A percentile compares a stretch with the other conserved stretches of the same genome.
Conservation (phyloP, 2,888 invertebrate species). For the Mallateleia sp. region DNA sequence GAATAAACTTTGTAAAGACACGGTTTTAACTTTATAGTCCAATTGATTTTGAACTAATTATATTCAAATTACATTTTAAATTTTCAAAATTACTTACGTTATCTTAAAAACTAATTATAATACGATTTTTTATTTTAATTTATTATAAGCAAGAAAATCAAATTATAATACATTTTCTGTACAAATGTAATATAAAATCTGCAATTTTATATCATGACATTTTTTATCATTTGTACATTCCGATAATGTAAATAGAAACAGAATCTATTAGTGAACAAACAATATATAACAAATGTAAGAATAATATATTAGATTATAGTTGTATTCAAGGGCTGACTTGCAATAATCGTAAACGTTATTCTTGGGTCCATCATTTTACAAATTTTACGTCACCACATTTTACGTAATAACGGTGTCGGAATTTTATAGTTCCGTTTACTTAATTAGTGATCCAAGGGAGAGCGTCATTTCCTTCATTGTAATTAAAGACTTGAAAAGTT, state of each 20-base stretch:
- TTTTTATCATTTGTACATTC: no score
- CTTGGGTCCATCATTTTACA: slow-evolving; percentile 47
- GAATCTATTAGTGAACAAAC: slow-evolving; percentile 11
- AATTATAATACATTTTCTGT: no score
- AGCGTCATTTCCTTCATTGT: slow-evolving; percentile 60
- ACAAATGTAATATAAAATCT: no score
- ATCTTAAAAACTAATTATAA: no score
- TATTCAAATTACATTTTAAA: no score
- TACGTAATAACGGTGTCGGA: slow-evolving; percentile 43
- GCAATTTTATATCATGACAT: no score
- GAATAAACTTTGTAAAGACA: no score
- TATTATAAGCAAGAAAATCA: no score
- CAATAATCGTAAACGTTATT: slow-evolving; percentile 60
- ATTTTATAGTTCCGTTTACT: slow-evolving; percentile 70
- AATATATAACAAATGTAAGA: slow-evolving; percentile 18
- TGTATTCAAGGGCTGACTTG: slow-evolving; percentile 23
- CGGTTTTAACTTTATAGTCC: no score
- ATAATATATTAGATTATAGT: slow-evolving; percentile 29
- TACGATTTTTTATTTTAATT: no score
- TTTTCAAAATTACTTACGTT: no score
- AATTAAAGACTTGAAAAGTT: slow-evolving; percentile 71
- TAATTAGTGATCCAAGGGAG: slow-evolving; percentile 61
- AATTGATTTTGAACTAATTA: no score
- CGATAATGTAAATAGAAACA: neutral
- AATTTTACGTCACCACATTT: slow-evolving; percentile 46